Evolutionary conservation across 2,113 vertebrate species (phyloP).

Genomic region (Girardinichthys multiradiatus): DNA sequence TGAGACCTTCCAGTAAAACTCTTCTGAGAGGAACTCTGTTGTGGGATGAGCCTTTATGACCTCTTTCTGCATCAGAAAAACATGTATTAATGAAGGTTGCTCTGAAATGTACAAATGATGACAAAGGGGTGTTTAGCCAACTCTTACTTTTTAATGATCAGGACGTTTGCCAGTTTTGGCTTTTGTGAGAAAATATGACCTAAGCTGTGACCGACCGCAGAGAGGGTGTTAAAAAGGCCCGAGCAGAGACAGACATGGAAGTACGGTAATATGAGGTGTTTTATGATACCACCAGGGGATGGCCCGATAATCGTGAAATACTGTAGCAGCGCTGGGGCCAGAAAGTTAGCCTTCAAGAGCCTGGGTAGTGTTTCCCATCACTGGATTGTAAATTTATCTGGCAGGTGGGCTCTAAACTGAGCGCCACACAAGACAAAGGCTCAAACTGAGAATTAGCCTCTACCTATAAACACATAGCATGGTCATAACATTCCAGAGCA

Average conservation of each 20-base stretch:
- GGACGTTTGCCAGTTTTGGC: constrained; percentile 43
- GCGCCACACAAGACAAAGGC: constrained; percentile 61
- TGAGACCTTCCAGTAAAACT: constrained; percentile 71
- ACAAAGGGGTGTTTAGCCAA: constrained; percentile 6
- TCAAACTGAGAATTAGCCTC: constrained; percentile 36
- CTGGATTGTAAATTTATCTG: constrained; percentile 80
- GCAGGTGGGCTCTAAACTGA: constrained; percentile 65
- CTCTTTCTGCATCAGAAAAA: constrained; percentile 33
- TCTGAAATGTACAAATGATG: background rate
- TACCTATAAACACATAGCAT: constrained; percentile 24
- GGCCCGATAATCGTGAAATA: constrained; percentile 83
- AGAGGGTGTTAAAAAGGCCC: constrained; percentile 50
- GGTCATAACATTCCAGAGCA: background rate
- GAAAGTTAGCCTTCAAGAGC: constrained; percentile 76
- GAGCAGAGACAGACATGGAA: constrained; percentile 61
- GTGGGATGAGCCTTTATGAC: constrained; percentile 42
- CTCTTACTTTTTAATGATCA: constrained; percentile 32
- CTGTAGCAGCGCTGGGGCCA: constrained; percentile 73
- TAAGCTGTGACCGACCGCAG: constrained; percentile 61
- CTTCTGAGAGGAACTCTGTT: constrained; percentile 42
- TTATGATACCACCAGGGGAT: constrained; percentile 78
- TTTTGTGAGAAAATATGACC: constrained; percentile 35
- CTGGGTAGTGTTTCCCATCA: constrained; percentile 74
- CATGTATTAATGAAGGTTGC: background rate
- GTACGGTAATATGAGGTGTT: constrained; percentile 78